Evolutionary conservation across 2,113 vertebrate species (phyloP).

Genomic region (Irena cyanogastra): DNA sequence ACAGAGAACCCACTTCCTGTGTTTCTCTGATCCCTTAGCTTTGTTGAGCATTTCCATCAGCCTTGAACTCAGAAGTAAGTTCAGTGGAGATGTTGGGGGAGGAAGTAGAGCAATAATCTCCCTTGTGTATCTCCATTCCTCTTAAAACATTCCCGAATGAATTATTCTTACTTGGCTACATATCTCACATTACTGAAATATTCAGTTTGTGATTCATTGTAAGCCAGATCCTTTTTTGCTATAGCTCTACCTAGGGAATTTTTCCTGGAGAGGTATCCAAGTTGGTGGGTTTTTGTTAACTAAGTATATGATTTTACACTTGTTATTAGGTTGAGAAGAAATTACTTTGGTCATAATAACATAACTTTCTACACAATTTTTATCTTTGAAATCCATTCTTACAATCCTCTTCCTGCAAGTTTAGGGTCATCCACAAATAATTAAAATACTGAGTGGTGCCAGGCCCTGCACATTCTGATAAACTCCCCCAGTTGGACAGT

Average conservation of each 20-base stretch:
- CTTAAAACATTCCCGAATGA: background rate
- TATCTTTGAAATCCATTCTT: background rate
- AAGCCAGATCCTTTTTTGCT: background rate
- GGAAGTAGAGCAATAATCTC: background rate
- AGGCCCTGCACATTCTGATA: background rate
- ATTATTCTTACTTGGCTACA: background rate
- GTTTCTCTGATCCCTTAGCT: background rate
- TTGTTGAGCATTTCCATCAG: background rate
- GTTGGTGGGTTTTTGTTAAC: too few relatives aligned
- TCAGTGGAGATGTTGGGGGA: background rate
- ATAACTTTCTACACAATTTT: background rate
- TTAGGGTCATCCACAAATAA: background rate
- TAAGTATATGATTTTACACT: background rate
- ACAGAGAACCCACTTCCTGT: fast-evolving
- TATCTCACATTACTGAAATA: background rate
- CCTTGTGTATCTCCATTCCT: background rate
- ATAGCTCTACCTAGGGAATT: background rate
- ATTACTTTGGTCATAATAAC: background rate
- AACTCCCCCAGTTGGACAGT: background rate
- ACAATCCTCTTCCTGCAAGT: background rate
- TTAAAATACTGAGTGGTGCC: background rate
- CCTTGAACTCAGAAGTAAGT: background rate
- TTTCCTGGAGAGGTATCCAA: background rate
- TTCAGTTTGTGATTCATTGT: background rate
- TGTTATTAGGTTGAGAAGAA: background rate